Base-by-base conservation (phyloP, 1,140 invertebrate genomes). In the Aricia agestis region DNA sequence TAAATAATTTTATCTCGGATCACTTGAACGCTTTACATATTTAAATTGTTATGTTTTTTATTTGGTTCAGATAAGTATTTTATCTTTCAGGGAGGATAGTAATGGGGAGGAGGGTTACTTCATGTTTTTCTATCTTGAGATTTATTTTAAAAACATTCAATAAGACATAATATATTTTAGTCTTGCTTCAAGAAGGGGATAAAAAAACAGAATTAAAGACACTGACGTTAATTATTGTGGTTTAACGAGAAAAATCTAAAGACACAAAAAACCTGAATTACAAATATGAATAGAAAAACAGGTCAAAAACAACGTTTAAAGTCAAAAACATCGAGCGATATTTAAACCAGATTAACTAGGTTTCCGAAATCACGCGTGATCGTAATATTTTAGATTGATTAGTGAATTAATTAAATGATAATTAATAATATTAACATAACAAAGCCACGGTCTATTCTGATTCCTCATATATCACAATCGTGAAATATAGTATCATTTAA, bases 1-100 rank as follows among this genome's bases (percentile, higher is more conserved):
- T 59, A 59, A 59, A 59, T 59, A 59, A 59, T 59, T n/a, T 59
- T 59, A 59, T 59, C 58, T 59, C 17, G 17, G 9, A 59, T 59
- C n/a, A 59, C 58, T 9, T n/a, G n/a, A 17, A 18, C 57, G 15
- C 15, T 59, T n/a, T n/a, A 59, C n/a, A 59, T 59, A 59, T 18
- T 59, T 18, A 17, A 59, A 42, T 42, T 42, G 41, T 42, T 42
- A 6, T 42, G 1, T 42, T 42, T 11, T 42, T 42, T 0, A 42
- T 42, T 4, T 42, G 7, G 6, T 42, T 42, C 11, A 42, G 41
- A 42, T 9, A 7, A 42, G 1, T 42, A 42, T 42, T 42, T 42
- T 42, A 42, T n/a, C n/a, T n/a, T n/a, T n/a, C n/a, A n/a, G n/a
- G 11, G 7, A 42, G 6, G 6, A 42, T 42, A 42, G 6, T 42